Conservation (phyloP, 35 echinoderm and acorn worm species). For the Heliocidaris erythrogramma region DNA sequence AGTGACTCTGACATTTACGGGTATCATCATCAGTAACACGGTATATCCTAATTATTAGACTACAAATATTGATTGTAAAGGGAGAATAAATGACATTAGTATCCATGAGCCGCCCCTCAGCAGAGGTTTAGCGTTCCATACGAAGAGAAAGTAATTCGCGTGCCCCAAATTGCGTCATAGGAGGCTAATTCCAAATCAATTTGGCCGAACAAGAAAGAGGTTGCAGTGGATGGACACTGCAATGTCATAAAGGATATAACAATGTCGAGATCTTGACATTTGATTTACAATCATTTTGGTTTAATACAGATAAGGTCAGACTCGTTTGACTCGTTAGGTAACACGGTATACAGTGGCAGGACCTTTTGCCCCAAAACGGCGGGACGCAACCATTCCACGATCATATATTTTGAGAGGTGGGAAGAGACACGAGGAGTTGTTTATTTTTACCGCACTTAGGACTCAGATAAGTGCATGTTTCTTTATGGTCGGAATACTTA, state of each 20-base stretch:
- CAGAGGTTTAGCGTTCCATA: not conserved
- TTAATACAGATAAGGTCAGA: conserved; percentile 11
- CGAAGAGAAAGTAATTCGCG: not conserved
- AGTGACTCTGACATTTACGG: conserved; percentile 2
- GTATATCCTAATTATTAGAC: not conserved
- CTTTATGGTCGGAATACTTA: not conserved
- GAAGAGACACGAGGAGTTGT: not conserved
- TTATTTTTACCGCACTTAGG: not conserved
- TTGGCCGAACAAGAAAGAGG: not conserved
- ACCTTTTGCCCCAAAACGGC: not conserved
- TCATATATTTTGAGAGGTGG: not conserved
- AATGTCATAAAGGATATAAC: not conserved
- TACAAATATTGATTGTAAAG: not conserved
- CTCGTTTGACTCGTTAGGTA: not conserved
- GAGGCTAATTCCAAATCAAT: not conserved
- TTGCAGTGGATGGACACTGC: not conserved
- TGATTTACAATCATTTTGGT: not conserved
- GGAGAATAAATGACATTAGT: not conserved
- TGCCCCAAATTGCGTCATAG: conserved; percentile 8
- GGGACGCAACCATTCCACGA: not conserved
- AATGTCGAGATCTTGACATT: conserved; percentile 17
- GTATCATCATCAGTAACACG: conserved; percentile 10
- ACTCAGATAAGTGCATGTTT: not conserved
- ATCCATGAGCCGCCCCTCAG: not conserved
- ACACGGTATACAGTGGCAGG: not conserved